phyloP scores from a whole-genome alignment of 2,113 vertebrate species.

The Plectropomus leopardus region DNA sequence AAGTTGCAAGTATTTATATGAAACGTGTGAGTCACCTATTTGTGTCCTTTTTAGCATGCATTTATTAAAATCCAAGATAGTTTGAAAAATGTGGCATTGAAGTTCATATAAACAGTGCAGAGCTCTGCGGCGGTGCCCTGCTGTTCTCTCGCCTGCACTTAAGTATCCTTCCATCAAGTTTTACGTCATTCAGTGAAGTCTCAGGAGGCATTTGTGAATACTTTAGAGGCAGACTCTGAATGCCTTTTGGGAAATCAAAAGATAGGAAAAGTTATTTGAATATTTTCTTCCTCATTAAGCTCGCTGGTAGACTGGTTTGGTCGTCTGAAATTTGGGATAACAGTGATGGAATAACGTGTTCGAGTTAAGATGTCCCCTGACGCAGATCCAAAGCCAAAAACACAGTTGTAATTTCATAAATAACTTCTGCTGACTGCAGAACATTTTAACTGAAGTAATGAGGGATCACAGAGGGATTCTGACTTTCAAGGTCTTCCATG shows the following conservation, averaged over 20 bases:
- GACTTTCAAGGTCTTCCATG: slow-evolving; percentile 29
- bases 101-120: background rate
- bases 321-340: slow-evolving; percentile 43
- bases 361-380: slow-evolving; percentile 47
- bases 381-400: slow-evolving; percentile 4
- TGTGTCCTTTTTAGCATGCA: background rate
- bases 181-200: slow-evolving; percentile 22
- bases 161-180: slow-evolving; percentile 6
- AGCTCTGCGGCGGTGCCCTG: background rate
- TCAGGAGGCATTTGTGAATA: slow-evolving; percentile 22
- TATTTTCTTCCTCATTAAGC: slow-evolving; percentile 51
- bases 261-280: slow-evolving; percentile 59
- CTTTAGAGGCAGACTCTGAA: slow-evolving; percentile 30
- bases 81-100: background rate
- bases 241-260: slow-evolving; percentile 70
- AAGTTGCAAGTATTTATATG: background rate
- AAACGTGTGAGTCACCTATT: background rate
- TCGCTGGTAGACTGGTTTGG: slow-evolving; percentile 23
- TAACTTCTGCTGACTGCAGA: slow-evolving; percentile 19
- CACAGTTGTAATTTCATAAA: slow-evolving; percentile 35
- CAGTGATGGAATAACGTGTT: slow-evolving; percentile 36
- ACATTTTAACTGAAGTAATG: slow-evolving; percentile 24
- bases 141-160: background rate
- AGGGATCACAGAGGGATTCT: slow-evolving; percentile 23
- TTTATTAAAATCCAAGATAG: background rate